Base-by-base conservation (phyloP, 92 coral and sea anemone genomes). In the Zoanthus sociatus region DNA sequence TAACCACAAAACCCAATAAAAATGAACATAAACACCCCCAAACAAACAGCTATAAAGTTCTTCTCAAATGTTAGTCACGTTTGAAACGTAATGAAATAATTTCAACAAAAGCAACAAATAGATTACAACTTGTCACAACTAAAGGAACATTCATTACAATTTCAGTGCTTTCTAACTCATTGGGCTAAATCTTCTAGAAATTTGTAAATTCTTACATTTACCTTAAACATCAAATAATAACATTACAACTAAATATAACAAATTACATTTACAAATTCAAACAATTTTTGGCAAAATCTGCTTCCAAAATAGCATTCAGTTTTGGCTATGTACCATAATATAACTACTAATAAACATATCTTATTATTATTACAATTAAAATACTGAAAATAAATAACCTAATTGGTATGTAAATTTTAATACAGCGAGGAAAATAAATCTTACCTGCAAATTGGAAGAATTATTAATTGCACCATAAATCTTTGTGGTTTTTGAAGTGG, bases 401-500 rank as follows among this genome's bases (percentile, higher is more conserved):
- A 53, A 53, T 10, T 53, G 58, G 58, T 53, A 53, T 53, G 58
- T 53, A 53, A 53, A 53, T 53, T 53, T 53, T 53, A 53, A 10
- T 53, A 53, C 58, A 37, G 42, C 42, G 42, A 7, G 12, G 12
- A 50, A 50, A 50, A 50, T 7, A 67, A 7, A 9, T 67, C 1
- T 18, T 66, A 90, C 93, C 90, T 86, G 13, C 3, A 90, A 75
- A 14, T n/a, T 45, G 14, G 46, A 3, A 0, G 88, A 91, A 6
- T 83, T 74, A 17, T 83, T 37, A n/a, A 89, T 6, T 54, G 55
- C 94, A 91, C 94, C 94, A 91, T 9, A 15, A 9, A 54, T 91
- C 91, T 6, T 60, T 73, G 67, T 91, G 91, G 47, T 88, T 91
- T 30, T 70, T 88, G 71, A 91, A 88, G 50, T 91, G 94, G 42